phyloP scores from a whole-genome alignment of 2,797 vertebrate genomes.

The Tokudaia muenninki region DNA sequence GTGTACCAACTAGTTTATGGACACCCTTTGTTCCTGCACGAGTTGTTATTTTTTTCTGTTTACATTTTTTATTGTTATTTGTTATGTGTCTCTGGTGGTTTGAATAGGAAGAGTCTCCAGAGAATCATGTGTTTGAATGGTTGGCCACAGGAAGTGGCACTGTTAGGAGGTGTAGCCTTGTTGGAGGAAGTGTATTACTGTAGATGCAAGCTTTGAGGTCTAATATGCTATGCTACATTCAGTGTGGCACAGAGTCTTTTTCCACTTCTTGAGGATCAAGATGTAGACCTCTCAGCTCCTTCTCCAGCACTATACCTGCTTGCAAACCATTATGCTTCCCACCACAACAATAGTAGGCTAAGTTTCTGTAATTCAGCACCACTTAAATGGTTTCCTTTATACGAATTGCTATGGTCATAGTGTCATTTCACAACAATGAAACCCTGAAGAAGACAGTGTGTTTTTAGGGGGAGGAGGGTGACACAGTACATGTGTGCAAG shows the following conservation, averaged over 20 bases:
- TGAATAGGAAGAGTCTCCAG: background rate
- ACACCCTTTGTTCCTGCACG: background rate
- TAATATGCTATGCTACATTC: background rate
- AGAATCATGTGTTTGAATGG: background rate
- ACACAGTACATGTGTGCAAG: background rate
- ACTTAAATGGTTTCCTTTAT: background rate
- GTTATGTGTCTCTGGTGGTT: background rate
- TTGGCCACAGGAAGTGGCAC: background rate
- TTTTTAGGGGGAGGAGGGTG: background rate
- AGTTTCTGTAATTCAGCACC: background rate
- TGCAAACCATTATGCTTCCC: background rate
- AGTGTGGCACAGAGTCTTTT: background rate
- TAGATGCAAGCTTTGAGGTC: background rate
- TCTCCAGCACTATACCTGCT: background rate
- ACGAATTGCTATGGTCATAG: background rate
- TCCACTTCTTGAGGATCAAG: background rate
- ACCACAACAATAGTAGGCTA: background rate
- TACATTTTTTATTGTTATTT: background rate
- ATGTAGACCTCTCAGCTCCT: background rate
- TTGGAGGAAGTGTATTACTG: background rate
- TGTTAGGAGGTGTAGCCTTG: background rate
- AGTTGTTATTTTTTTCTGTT: background rate
- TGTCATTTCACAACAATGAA: background rate
- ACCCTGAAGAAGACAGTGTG: background rate
- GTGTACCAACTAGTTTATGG: background rate